Conservation (phyloP, 2,113 vertebrate genomes). For the Gymnarchus niloticus region DNA sequence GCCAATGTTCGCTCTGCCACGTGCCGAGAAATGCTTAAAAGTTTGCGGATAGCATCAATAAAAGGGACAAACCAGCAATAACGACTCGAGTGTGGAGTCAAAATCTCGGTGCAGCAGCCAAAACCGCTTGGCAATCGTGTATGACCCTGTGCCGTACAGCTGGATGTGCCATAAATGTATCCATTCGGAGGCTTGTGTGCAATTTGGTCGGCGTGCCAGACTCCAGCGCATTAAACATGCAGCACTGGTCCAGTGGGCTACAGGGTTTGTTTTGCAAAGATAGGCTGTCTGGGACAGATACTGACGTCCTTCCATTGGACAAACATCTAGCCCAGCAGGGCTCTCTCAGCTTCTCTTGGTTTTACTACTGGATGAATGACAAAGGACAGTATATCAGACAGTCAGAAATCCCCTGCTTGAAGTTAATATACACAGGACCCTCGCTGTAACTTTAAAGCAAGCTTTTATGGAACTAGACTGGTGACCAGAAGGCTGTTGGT, state of each 20-base stretch:
- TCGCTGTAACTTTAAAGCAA: neutral
- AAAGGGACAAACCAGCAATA: constrained; percentile 7
- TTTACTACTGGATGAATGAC: neutral
- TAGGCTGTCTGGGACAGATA: neutral
- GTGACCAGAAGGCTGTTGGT: neutral
- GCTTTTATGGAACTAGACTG: neutral
- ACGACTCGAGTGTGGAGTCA: neutral
- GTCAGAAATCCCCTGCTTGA: neutral
- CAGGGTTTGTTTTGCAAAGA: neutral
- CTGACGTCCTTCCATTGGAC: neutral
- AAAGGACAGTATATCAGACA: neutral
- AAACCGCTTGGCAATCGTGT: neutral
- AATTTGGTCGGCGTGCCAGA: neutral
- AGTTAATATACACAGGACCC: neutral
- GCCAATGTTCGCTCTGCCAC: neutral
- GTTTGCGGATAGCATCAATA: neutral
- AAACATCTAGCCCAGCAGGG: neutral
- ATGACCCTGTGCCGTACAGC: neutral
- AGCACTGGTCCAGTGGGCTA: neutral
- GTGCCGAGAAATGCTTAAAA: neutral
- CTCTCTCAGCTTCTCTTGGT: neutral
- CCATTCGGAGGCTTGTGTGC: neutral
- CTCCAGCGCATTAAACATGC: neutral
- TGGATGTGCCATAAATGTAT: neutral
- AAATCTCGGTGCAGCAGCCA: neutral